phyloP scores from a whole-genome alignment of 2,888 invertebrate genomes.

The Hesperia comma region DNA sequence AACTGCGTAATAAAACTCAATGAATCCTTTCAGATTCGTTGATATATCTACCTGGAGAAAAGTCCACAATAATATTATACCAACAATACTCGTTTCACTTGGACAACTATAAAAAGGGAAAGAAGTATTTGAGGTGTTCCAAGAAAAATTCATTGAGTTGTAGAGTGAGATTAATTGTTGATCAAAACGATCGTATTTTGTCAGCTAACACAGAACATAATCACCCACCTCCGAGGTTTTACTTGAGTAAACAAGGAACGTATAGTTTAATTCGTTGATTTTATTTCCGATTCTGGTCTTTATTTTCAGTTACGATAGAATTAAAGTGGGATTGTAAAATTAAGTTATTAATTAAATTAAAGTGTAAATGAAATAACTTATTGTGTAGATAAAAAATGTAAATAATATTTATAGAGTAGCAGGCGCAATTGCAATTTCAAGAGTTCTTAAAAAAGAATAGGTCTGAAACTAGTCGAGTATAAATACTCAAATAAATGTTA shows the following conservation, averaged over 20 bases:
- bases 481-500: neutral
- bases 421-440: neutral
- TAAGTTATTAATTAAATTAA: neutral
- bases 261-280: neutral
- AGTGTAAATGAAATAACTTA: neutral
- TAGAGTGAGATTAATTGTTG: constrained; percentile 45
- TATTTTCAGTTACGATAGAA: too few relatives aligned
- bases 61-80: constrained; percentile 43
- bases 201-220: constrained; percentile 43
- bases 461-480: too few relatives aligned
- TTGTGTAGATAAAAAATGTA: neutral
- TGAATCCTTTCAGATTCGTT: constrained; percentile 4
- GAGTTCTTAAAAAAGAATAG: too few relatives aligned
- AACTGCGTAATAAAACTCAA: neutral
- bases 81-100: constrained; percentile 48
- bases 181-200: constrained; percentile 40
- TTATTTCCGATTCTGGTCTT: too few relatives aligned
- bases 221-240: constrained; percentile 45
- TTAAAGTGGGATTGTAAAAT: neutral
- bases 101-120: constrained; percentile 35
- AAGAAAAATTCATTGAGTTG: constrained; percentile 40
- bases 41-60: constrained; percentile 7
- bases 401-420: neutral
- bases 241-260: constrained; percentile 11
- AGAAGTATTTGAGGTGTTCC: constrained; percentile 20